Percentiles rank a stretch among this genome's conserved stretches.
These are phyloP conservation scores for Sebastes cheni DNA, from an alignment of 2,797 vertebrate genomes.

Conservation along the genomic window DNA sequence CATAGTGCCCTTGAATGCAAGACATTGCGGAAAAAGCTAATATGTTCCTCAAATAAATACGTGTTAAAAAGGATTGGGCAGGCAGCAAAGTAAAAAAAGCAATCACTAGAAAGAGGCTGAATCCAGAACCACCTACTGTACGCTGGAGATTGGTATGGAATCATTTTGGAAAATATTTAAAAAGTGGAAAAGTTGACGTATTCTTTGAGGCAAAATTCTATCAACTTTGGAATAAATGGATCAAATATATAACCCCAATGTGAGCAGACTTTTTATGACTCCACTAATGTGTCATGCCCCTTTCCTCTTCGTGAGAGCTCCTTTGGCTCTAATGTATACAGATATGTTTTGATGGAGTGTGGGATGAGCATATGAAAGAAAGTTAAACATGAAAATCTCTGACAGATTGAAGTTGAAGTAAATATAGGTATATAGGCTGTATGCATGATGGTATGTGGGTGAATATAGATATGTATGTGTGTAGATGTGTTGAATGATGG, in stretches of 20 bases:
- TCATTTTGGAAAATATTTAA: neutral
- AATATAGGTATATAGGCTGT: no score
- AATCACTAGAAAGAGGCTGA: neutral
- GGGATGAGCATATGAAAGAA: no score
- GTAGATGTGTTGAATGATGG: neutral
- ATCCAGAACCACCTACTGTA: neutral
- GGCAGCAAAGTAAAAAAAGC: neutral
- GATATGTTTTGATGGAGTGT: no score
- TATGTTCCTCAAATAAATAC: neutral
- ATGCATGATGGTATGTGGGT: no score
- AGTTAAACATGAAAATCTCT: no score
- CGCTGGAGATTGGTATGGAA: neutral
- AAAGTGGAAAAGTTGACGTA: neutral
- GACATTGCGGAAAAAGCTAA: neutral
- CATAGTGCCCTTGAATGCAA: neutral
- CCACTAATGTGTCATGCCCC: accelerated
- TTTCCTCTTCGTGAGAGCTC: no score
- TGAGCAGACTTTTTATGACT: neutral
- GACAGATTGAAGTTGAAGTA: no score
- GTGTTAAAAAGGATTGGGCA: neutral
- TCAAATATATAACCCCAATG: no score
- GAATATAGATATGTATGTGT: no score
- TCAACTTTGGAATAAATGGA: neutral
- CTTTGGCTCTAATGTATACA: no score
- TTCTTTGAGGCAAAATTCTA: neutral